phyloP scores from a whole-genome alignment of 2,888 invertebrate species.

The Carcina quercana region DNA sequence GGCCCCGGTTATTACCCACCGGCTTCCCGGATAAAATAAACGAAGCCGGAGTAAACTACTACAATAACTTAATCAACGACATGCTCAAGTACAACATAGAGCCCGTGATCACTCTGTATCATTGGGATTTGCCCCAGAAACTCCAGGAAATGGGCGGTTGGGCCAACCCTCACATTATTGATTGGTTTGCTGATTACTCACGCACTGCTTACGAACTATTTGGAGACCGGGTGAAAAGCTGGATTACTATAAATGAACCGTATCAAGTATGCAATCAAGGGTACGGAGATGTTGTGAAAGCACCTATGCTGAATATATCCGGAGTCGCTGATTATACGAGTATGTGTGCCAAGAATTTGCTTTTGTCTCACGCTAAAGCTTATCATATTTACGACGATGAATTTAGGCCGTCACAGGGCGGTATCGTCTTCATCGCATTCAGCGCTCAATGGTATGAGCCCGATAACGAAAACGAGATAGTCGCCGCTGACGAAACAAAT shows the following conservation, averaged over 20 bases:
- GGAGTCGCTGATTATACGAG: conserved; percentile 58
- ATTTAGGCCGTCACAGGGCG: conserved; percentile 29
- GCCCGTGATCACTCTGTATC: conserved; percentile 72
- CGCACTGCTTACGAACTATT: conserved; percentile 46
- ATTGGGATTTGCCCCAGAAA: conserved; percentile 68
- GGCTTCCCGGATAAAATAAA: conserved; percentile 72
- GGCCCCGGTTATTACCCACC: conserved; percentile 77
- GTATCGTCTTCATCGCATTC: conserved; percentile 22
- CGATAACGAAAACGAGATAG: conserved; percentile 28
- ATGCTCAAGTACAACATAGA: conserved; percentile 72
- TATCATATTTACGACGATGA: conserved; percentile 46
- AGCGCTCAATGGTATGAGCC: conserved; percentile 35
- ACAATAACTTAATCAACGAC: conserved; percentile 67
- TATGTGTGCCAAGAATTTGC: conserved; percentile 50
- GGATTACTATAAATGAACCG: conserved; percentile 76
- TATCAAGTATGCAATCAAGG: conserved; percentile 39
- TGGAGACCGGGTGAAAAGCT: conserved; percentile 60
- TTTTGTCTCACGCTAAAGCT: conserved; percentile 68
- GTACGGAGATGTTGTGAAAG: conserved; percentile 41
- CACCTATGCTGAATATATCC: conserved; percentile 37
- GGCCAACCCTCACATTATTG: conserved; percentile 49
- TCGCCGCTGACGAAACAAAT: conserved; percentile 26
- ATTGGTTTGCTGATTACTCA: conserved; percentile 63
- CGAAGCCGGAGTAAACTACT: conserved; percentile 44
- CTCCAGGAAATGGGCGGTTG: conserved; percentile 72